Conservation (phyloP, 2,113 vertebrate genomes). For the Hypanus sabinus region DNA sequence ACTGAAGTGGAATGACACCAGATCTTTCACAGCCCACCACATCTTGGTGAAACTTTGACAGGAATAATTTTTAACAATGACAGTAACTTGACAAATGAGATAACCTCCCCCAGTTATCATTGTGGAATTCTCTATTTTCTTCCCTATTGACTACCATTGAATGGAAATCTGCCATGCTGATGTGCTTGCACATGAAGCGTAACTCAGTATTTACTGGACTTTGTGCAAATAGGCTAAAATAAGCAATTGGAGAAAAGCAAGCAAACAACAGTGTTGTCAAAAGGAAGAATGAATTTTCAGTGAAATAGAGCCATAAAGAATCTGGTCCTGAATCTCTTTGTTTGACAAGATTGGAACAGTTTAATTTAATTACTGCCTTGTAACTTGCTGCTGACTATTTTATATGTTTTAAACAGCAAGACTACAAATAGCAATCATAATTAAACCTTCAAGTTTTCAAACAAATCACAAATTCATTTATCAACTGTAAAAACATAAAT, state of each 20-base stretch:
- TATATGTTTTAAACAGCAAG: constrained; percentile 16
- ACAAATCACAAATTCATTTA: constrained; percentile 27
- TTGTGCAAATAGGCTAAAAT: not conserved
- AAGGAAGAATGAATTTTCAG: not conserved
- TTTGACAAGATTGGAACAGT: not conserved
- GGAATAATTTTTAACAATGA: too few species aligned
- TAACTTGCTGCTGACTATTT: not conserved
- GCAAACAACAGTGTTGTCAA: not conserved
- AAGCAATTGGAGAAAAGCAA: not conserved
- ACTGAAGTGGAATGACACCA: not conserved
- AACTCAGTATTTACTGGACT: not conserved
- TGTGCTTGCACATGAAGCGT: not conserved
- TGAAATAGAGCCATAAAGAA: not conserved
- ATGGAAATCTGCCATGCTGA: not conserved
- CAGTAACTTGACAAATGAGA: too few species aligned
- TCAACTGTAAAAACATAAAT: constrained; percentile 7
- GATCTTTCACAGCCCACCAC: not conserved
- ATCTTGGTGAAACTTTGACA: too few species aligned
- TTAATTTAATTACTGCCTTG: constrained; percentile 20
- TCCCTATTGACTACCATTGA: not conserved
- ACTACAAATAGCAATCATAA: constrained; percentile 22
- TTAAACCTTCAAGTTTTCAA: constrained; percentile 23
- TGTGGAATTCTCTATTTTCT: not conserved
- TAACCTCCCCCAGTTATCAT: not conserved
- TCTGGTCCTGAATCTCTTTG: not conserved